These are phyloP conservation scores for Morinoia aosen DNA, from an alignment of 2,888 invertebrate genomes.

Conservation along the genomic window DNA sequence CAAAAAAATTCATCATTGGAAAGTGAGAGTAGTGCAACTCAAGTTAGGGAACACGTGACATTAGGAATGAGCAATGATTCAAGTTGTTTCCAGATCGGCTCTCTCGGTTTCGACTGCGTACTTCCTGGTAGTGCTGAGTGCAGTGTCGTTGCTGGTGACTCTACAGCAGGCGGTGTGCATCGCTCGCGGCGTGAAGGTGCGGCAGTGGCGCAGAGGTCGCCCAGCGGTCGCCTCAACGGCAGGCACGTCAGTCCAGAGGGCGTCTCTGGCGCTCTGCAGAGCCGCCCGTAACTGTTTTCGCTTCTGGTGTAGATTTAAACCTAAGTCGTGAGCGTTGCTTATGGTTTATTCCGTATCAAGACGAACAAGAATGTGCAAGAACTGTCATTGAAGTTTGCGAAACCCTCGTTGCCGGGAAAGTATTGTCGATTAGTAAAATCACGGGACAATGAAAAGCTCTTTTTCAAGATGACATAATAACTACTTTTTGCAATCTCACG, in stretches of 20 bases:
- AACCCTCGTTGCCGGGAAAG: background rate
- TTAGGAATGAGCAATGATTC: background rate
- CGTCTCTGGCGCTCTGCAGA: background rate
- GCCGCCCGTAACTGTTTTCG: slow-evolving; percentile 54
- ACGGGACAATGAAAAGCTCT: background rate
- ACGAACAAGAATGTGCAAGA: background rate
- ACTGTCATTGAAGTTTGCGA: background rate
- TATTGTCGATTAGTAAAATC: background rate
- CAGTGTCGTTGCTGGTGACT: slow-evolving; percentile 49
- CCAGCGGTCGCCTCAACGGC: background rate
- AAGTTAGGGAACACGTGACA: background rate
- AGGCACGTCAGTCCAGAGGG: background rate
- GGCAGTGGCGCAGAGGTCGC: slow-evolving; percentile 58
- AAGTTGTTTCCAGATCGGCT: background rate
- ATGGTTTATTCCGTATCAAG: background rate
- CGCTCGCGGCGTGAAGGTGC: slow-evolving; percentile 57
- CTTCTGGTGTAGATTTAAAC: slow-evolving; percentile 61
- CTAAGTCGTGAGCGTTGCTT: background rate
- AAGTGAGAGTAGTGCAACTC: background rate
- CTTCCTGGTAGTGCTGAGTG: slow-evolving; percentile 5
- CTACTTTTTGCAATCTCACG: background rate
- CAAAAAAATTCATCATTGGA: background rate
- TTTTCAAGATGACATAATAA: background rate
- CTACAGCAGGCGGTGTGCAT: slow-evolving; percentile 63
- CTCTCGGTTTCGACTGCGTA: slow-evolving; percentile 20